Percentiles rank a stretch among this genome's conserved stretches.
Conservation (phyloP, 2,888 invertebrate genomes). For the Drosophila aldrichi region DNA sequence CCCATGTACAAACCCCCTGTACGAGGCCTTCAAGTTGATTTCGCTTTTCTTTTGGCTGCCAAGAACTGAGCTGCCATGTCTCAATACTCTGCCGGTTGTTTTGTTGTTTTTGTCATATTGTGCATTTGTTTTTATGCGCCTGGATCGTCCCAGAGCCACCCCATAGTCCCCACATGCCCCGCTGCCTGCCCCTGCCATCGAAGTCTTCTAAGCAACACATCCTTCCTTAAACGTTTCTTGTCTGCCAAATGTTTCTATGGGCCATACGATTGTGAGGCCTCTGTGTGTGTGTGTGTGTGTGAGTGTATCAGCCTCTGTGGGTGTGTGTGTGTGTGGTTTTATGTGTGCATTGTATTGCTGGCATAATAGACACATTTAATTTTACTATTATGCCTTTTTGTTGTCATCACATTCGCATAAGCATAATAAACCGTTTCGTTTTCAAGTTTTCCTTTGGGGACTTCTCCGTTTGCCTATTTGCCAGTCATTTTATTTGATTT, state of each 20-base stretch:
- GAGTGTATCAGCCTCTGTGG: background rate
- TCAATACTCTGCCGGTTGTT: conserved; percentile 35
- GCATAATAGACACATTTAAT: conserved; percentile 83
- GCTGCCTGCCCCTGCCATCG: conserved; percentile 10
- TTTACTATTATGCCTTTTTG: conserved; percentile 83
- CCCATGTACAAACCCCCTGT: conserved; percentile 9
- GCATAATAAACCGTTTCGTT: conserved; percentile 77
- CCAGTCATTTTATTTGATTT: conserved; percentile 78
- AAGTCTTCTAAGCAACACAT: conserved; percentile 70
- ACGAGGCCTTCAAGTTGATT: conserved; percentile 65
- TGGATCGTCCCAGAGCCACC: conserved; percentile 45
- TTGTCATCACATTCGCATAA: conserved; percentile 80
- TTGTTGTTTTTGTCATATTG: conserved; percentile 50
- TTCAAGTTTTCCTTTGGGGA: conserved; percentile 70
- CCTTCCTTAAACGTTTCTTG: conserved; percentile 80
- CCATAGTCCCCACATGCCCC: conserved; percentile 20
- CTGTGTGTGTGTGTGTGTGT: conserved; percentile 11
- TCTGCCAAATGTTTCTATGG: conserved; percentile 72
- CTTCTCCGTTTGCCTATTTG: conserved; percentile 59
- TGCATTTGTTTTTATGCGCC: conserved; percentile 77
- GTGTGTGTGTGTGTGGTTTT: conserved; percentile 67
- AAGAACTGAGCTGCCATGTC: conserved; percentile 51
- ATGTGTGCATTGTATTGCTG: conserved; percentile 80
- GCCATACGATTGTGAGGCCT: conserved; percentile 48
- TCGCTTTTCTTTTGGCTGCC: conserved; percentile 31